Evolutionary conservation across 2,113 vertebrate species (phyloP), one percentile per base, ranked within the genome.

Genomic region (Entomyzon cyanotis): DNA sequence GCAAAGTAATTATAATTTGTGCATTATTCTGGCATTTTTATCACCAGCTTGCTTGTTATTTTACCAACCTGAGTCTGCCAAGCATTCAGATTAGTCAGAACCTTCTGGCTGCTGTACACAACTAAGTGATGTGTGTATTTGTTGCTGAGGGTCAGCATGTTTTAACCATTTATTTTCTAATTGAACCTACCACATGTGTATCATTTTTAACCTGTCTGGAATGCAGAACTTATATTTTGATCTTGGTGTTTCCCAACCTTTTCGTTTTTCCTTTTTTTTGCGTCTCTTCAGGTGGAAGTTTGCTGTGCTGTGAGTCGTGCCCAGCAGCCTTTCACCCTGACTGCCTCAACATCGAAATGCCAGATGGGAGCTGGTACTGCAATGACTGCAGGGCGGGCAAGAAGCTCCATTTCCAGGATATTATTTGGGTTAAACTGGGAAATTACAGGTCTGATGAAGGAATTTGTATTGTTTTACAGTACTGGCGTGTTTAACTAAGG

Each of bases 391-490:
- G 99, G 64, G 98, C 98, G 1, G 99, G 99, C 58, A 99, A 99
- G 98, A 99, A 99, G 94, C 99, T 99, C 60, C 99, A 98, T 89
- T 99, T 99, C 97, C 98, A 98, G 82, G 99, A 99, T 95, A 98
- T 99, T 86, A 99, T 99, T 96, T 99, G 99, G 99, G 99, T 99
- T 91, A 99, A 99, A 95, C 98, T 99, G 59, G 99, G 99, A 75
- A 99, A 98, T 75, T 99, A 99, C 98, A 99, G 99, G 99, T 99
- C 93, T 89, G 97, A 65, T 78, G 47, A 58, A 81, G 6, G 18
- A 83, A 52, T 52, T 89, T 73, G 12, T 49, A 35, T 70, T 87
- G 76, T 46, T 69, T 90, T 55, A 95, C 62, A 62, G 24, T 76
- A 83, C 37, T 87, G 59, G 35, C 33, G 9, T 59, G 53, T 78